phyloP scores from a whole-genome alignment of 1,140 invertebrate species.

The Hylaeus anthracinus region DNA sequence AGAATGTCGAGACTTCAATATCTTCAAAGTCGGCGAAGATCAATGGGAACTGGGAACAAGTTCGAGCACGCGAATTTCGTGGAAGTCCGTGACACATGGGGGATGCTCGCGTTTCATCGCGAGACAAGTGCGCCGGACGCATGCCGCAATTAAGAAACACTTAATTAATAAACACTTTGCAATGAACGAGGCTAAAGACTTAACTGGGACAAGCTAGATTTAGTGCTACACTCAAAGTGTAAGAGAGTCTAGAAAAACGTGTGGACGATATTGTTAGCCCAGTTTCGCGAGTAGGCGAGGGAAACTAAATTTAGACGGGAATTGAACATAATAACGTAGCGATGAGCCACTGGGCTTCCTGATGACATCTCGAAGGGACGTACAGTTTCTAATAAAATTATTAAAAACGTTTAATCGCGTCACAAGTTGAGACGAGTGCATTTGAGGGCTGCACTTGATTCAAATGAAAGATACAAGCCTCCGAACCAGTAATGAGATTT shows the following conservation, averaged over 20 bases:
- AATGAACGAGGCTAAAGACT: slow-evolving; percentile 30
- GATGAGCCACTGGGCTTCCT: neutral
- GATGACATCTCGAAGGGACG: neutral
- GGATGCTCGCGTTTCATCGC: slow-evolving; percentile 12
- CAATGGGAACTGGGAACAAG: neutral
- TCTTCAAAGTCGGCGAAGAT: neutral
- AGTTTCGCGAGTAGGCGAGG: neutral
- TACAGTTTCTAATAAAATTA: too few species aligned
- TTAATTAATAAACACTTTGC: slow-evolving; percentile 62
- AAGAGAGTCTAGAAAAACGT: neutral
- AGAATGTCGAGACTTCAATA: neutral
- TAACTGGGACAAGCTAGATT: slow-evolving; percentile 47
- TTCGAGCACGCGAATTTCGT: neutral
- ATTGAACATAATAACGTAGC: neutral
- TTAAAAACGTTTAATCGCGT: too few species aligned
- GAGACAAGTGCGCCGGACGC: slow-evolving; percentile 19
- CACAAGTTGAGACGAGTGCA: too few species aligned
- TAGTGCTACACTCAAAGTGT: slow-evolving; percentile 55
- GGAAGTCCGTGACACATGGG: neutral
- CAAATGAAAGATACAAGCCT: too few species aligned
- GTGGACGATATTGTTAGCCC: slow-evolving; percentile 9
- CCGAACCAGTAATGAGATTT: too few species aligned
- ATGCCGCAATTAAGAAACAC: slow-evolving; percentile 58
- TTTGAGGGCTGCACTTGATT: too few species aligned
- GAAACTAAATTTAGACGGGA: neutral